Base-by-base conservation (phyloP, 2,888 invertebrate species). In the Pinctada fucata region DNA sequence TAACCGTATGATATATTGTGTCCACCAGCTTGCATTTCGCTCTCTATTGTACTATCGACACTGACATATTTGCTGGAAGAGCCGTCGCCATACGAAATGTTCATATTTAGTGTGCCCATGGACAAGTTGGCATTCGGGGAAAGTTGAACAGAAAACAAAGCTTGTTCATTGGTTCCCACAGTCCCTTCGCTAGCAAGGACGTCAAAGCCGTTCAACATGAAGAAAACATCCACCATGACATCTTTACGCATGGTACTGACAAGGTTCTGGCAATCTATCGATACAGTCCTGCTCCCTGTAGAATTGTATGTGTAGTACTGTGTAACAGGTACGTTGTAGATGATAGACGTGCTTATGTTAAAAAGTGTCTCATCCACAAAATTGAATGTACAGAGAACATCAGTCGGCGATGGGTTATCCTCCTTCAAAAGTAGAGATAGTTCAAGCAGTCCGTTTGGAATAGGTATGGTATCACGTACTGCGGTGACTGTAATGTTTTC, bases 1-100 rank as follows among this genome's bases (percentile, higher is more conserved):
- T 82, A 84, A 8, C n/a, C 13, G 68, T 75, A 72, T 58, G n/a
- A 16, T 64, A 79, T 47, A 8, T 3, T 2, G n/a, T 72, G 47
- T 3, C 75, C 75, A 3, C 48, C 16, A n/a, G 13, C 50, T 50
- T 69, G 58, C 78, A 69, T n/a, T 10, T 8, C 10, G 16, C 63
- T 31, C 10, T 5, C 5, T 8, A 52, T 52, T 10, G 5, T 5
- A 52, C 10, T 52, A 52, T 52, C 58, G 10, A 52, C 6, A 52
- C 10, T 52, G 6, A 52, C 5, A n/a, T n/a, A n/a, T 10, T 5
- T 52, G 5, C 10, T 10, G 58, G 5, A 5, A 8, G 58, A 8
- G 58, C 10, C 10, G 10, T 52, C 58, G 6, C 58, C 58, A 52
- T 52, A 52, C 10, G 58, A 8, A 52, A 52, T 5, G 58, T 52